A percentile compares a stretch with the other conserved stretches of the same genome.
phyloP scores from a whole-genome alignment of 2,113 vertebrate genomes.

The Reinhardtius hippoglossoides region DNA sequence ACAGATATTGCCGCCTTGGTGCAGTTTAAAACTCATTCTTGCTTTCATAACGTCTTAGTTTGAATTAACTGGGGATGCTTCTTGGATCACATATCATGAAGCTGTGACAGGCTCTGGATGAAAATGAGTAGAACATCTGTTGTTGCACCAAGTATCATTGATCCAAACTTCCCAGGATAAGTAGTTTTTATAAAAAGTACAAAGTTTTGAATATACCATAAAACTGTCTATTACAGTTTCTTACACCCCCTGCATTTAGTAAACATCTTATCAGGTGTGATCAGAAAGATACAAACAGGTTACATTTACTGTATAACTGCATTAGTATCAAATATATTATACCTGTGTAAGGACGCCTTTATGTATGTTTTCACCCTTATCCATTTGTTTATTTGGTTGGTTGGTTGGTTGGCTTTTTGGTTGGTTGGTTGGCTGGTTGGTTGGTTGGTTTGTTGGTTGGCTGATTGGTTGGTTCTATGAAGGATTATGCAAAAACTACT shows the following conservation, averaged over 20 bases:
- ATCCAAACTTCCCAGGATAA: neutral
- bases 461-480: too few relatives aligned
- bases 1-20: slow-evolving; percentile 5
- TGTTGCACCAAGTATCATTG: slow-evolving; percentile 4
- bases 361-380: too few relatives aligned
- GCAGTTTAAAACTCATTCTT: slow-evolving; percentile 15
- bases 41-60: slow-evolving; percentile 11
- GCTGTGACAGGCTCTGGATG: slow-evolving; percentile 13
- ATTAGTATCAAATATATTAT: neutral
- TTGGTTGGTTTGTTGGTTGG: too few relatives aligned
- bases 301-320: neutral
- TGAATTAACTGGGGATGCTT: slow-evolving; percentile 7
- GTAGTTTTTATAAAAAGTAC: neutral
- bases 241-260: neutral
- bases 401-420: too few relatives aligned
- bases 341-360: neutral
- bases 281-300: neutral
- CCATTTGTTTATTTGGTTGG: too few relatives aligned
- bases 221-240: neutral
- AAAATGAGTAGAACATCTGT: neutral
- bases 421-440: too few relatives aligned
- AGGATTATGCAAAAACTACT: too few relatives aligned
- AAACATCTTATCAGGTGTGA: neutral
- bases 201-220: neutral
- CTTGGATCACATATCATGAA: neutral